phyloP scores from a whole-genome alignment of 2,113 vertebrate genomes.

The Turnix velox region DNA sequence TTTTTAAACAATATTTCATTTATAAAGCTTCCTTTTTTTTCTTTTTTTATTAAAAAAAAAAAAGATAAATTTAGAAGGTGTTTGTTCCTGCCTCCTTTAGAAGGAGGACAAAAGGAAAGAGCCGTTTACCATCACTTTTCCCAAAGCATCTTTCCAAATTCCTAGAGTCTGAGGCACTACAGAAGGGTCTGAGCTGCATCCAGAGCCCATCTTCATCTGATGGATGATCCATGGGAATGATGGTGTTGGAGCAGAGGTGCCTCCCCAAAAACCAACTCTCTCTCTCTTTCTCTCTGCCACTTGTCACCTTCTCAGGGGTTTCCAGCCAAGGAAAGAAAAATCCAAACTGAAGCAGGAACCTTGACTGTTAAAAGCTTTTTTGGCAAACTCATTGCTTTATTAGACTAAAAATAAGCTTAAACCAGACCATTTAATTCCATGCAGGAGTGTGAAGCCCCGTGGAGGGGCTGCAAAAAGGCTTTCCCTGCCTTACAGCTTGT shows the following conservation, averaged over 20 bases:
- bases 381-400: background rate
- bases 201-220: background rate
- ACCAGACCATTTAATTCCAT: background rate
- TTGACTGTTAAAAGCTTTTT: background rate
- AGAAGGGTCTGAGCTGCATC: background rate
- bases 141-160: background rate
- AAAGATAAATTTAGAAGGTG: background rate
- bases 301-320: background rate
- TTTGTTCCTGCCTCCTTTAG: background rate
- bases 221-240: rapidly evolving
- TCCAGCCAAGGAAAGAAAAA: background rate
- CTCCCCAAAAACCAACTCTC: background rate
- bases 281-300: background rate
- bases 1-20: background rate
- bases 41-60: background rate
- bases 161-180: background rate
- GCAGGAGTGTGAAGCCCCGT: background rate
- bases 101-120: background rate
- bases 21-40: background rate
- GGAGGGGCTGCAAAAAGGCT: background rate
- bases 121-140: background rate
- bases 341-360: background rate
- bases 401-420: background rate
- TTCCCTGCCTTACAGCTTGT: background rate
- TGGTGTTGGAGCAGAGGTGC: background rate